Percentiles rank a stretch among this genome's conserved stretches.
Evolutionary conservation across 2,888 invertebrate genomes (phyloP).

Genomic region (Aleiodes leptofemur): DNA sequence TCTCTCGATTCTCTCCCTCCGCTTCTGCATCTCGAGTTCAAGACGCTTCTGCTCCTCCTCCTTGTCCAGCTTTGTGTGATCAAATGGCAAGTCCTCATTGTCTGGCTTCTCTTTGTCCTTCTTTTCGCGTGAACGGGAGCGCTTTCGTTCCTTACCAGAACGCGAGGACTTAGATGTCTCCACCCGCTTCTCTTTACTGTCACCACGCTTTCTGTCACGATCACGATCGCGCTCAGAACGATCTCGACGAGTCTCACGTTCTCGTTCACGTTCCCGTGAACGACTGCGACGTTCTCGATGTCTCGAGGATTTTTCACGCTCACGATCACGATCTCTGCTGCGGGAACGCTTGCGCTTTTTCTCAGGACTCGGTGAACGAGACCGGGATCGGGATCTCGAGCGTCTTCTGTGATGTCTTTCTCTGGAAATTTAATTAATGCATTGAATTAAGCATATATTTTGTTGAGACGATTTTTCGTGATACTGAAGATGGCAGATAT

Average conservation of each 20-base stretch:
- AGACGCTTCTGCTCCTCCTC: conserved; percentile 93
- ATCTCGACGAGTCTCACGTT: conserved; percentile 74
- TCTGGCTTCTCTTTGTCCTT: conserved; percentile 78
- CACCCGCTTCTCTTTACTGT: conserved; percentile 80
- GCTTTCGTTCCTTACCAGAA: conserved; percentile 73
- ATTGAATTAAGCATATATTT: background rate
- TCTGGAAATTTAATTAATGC: conserved; percentile 53
- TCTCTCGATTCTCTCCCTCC: conserved; percentile 95
- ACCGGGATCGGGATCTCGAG: conserved; percentile 80
- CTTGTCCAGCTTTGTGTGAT: conserved; percentile 86
- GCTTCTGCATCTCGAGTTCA: conserved; percentile 96
- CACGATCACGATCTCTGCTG: conserved; percentile 78
- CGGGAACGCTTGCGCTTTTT: conserved; percentile 79
- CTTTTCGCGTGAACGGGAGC: conserved; percentile 79
- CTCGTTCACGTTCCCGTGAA: conserved; percentile 67
- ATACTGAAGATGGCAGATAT: too few species aligned
- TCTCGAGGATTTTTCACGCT: conserved; percentile 14
- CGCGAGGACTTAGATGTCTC: conserved; percentile 80
- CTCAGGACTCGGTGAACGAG: conserved; percentile 79
- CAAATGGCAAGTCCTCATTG: conserved; percentile 80
- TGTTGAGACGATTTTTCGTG: too few species aligned
- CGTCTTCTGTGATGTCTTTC: conserved; percentile 77
- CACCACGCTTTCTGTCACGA: conserved; percentile 77
- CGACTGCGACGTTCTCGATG: conserved; percentile 75
- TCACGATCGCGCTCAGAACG: conserved; percentile 77